Conservation (phyloP, 2,797 vertebrate genomes). For the Parauchenoglanis punctatus region DNA sequence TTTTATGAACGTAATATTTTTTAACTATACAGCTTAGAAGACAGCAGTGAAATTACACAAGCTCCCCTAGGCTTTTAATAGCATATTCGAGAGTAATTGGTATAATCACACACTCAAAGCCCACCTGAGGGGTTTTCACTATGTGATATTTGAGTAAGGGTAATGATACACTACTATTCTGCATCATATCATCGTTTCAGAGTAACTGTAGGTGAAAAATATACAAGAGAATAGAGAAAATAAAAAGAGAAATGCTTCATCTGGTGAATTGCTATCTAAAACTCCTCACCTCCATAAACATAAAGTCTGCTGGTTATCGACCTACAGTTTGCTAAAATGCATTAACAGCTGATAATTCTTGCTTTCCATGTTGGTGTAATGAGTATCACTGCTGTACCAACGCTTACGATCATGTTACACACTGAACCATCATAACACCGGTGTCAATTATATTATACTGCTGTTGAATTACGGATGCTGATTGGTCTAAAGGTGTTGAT, state of each 20-base stretch:
- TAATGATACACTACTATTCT: constrained; percentile 18
- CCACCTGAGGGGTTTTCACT: too few relatives aligned
- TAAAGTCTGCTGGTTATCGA: too few relatives aligned
- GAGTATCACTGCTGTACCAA: too few relatives aligned
- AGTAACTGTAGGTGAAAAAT: background rate
- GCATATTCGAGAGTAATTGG: constrained; percentile 19
- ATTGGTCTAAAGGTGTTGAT: background rate
- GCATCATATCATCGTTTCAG: background rate
- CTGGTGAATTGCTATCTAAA: too few relatives aligned
- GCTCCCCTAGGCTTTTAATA: constrained; percentile 16
- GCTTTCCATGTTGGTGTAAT: too few relatives aligned
- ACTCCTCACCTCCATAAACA: too few relatives aligned
- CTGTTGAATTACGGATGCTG: background rate
- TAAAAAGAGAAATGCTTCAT: background rate
- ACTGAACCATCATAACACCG: too few relatives aligned
- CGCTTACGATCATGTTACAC: too few relatives aligned
- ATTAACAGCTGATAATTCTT: too few relatives aligned
- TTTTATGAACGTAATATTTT: constrained; percentile 3
- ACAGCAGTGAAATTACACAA: constrained; percentile 14
- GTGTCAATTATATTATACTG: too few relatives aligned
- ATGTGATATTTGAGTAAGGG: constrained; percentile 4
- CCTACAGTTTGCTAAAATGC: too few relatives aligned
- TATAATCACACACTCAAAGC: constrained; percentile 16
- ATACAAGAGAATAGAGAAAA: background rate
- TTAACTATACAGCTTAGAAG: background rate